Base-by-base conservation (phyloP, 2,797 vertebrate genomes). In the Syngnathus acus region DNA sequence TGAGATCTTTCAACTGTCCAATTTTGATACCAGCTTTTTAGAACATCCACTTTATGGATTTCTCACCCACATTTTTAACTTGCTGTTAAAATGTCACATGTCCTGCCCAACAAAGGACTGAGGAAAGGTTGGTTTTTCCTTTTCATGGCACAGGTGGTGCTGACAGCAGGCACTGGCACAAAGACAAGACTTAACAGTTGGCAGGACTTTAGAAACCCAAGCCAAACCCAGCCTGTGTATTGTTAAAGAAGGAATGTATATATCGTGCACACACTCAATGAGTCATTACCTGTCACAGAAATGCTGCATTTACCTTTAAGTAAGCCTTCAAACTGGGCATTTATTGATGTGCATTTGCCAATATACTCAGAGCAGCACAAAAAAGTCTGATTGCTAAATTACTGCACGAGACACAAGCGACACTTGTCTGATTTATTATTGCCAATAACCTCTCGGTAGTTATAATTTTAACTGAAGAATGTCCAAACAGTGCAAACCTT, bases 171-270 rank as follows among this genome's bases (percentile, higher is more conserved):
- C 60, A 60, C 71, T 76, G 79, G 78, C 78, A 76, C 72, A 72
- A 76, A 84, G 78, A 81, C 76, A 78, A 78, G 78, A 71, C 81
- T 81, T 76, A 82, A 82, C 75, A 81, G 77, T 86, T 86, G 82
- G 83, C 81, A 73, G 19, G 43, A 64, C 72, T 71, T 67, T 65
- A 70, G 61, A 61, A 80, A 80, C 72, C 63, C 65, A 66, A 67
- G 81, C 69, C 71, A 67, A 84, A 77, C 72, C 26, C 72, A 78
- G 76, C 38, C 68, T 51, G 50, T 21, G 39, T 72, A 57, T 64
- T 70, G 70, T 70, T 71, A 72, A 61, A 61, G n/a, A 61, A 70
- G 40, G 21, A 54, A 62, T 51, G 17, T 54, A 54, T 23, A 26
- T 21, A 9, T 32, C 32, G 32, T 32, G 38, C 47, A 64, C 47